phyloP scores from a whole-genome alignment of 2,797 vertebrate species.

The Pitangus sulphuratus region DNA sequence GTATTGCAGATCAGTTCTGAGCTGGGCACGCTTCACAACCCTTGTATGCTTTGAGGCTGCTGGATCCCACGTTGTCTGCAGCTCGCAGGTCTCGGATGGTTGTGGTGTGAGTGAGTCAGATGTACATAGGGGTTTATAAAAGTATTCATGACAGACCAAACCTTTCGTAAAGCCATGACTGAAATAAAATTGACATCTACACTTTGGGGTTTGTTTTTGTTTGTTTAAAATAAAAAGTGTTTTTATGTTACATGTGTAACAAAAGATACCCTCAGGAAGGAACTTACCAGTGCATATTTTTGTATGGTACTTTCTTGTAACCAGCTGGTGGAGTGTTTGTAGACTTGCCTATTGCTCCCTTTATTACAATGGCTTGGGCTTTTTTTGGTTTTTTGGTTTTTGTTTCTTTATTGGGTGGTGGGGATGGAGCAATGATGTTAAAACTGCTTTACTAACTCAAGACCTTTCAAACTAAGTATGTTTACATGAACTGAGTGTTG shows the following conservation, averaged over 20 bases:
- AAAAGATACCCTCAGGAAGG: conserved; percentile 59
- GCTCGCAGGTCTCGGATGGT: background rate
- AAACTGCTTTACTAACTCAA: conserved; percentile 46
- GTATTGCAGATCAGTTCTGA: background rate
- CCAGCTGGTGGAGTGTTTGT: conserved; percentile 34
- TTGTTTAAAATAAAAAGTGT: conserved; percentile 41
- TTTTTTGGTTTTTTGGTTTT: background rate
- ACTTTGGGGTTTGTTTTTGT: conserved; percentile 19
- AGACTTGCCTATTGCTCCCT: conserved; percentile 51
- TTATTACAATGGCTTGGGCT: conserved; percentile 27
- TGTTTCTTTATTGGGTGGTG: background rate
- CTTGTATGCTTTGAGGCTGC: background rate
- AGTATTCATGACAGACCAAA: conserved; percentile 21
- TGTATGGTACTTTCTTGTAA: conserved; percentile 64
- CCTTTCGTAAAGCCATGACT: conserved; percentile 30
- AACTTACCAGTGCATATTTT: conserved; percentile 62
- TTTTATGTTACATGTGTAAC: background rate
- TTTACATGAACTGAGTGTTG: conserved; percentile 72
- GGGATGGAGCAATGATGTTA: conserved; percentile 31
- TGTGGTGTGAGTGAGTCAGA: background rate
- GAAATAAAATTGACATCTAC: conserved; percentile 13
- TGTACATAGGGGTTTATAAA: conserved; percentile 28
- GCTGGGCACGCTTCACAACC: background rate
- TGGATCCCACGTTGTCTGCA: background rate
- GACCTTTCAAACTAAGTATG: conserved; percentile 57